Evolutionary conservation across 2,797 vertebrate species (phyloP), one percentile per base, ranked within the genome.

Genomic region (Odontamblyopus lacepedii): DNA sequence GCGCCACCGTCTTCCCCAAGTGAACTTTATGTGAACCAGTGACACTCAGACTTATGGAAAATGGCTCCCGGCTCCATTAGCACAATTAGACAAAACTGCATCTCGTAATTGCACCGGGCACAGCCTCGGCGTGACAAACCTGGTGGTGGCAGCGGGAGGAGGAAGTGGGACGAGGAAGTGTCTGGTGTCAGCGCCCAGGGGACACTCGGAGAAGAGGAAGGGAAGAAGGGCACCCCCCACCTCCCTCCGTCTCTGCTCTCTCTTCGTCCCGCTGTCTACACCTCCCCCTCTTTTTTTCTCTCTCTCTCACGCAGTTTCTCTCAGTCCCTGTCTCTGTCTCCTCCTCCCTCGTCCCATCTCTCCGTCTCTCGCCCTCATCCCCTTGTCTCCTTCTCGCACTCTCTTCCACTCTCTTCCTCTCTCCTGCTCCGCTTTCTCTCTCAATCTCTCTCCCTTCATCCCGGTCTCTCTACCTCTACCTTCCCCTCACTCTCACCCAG

Each of bases 151-250:
- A 71, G 69, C 75, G 23, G 74, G 55, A 63, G 18, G 67, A 78
- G 69, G 81, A 78, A 79, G 70, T 61, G 78, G 76, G 82, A 85
- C 82, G 76, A 71, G 72, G 74, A 78, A 81, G 87, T 84, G 81
- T 85, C 87, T 86, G 73, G 80, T 89, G 81, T 90, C 84, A 77
- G 78, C 6, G 69, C 86, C 76, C 78, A 60, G 64, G 76, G 83
- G 83, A 68, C 11, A 41, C 70, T 70, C 70, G 18, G 41, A 74
- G 78, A 6, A 23, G 30, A 30, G 30, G 30, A 4, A 30, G 30
- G 6, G 32, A 78, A 84, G 82, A 82, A 79, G 84, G 81, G 83
- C 73, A 83, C 74, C 78, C 72, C 73, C 74, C 74, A 78, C 5
- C 23, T 38, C 30, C 19, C 32, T 1, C 60, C 9, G 7, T 16